phyloP scores from a whole-genome alignment of 1,140 invertebrate genomes.

The Drosophila obscura region DNA sequence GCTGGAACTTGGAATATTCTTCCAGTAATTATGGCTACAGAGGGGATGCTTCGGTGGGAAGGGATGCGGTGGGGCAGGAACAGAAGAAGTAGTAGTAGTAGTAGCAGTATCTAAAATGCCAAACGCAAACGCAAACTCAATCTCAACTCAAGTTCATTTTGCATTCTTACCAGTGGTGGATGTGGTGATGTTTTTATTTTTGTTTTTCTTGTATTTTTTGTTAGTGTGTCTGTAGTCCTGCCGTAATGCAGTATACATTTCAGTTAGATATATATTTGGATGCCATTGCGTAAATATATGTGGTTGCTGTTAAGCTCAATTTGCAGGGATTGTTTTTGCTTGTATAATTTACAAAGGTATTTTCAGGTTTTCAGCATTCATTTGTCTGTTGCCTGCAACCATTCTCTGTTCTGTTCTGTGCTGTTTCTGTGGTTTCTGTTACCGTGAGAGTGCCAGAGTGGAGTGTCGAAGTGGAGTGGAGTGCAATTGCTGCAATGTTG shows the following conservation, averaged over 20 bases:
- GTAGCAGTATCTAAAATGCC: conserved; percentile 32
- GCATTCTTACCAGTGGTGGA: conserved; percentile 75
- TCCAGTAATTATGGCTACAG: conserved; percentile 20
- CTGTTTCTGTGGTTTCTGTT: conserved; percentile 33
- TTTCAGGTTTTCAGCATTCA: conserved; percentile 24
- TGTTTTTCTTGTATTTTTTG: conserved; percentile 19
- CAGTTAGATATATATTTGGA: conserved; percentile 15
- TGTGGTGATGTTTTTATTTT: conserved; percentile 46
- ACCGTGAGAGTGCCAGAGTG: conserved; percentile 3
- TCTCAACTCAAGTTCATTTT: conserved; percentile 65
- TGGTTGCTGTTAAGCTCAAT: conserved; percentile 63
- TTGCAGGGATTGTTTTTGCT: conserved; percentile 49
- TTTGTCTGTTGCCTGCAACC: conserved; percentile 3
- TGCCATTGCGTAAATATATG: conserved; percentile 26
- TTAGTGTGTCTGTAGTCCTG: conserved; percentile 13
- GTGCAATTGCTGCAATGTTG: conserved; percentile 1
- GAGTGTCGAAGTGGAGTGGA: no score
- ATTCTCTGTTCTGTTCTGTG: conserved; percentile 18
- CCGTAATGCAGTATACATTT: conserved; percentile 33
- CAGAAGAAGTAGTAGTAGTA: conserved; percentile 10
- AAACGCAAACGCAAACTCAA: conserved; percentile 47
- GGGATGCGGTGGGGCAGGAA: no score
- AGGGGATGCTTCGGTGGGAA: no score
- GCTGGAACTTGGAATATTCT: conserved; percentile 30
- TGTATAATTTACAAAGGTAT: conserved; percentile 68